Evolutionary conservation across 2,797 vertebrate species (phyloP).

Genomic region (Podarcis siculus): DNA sequence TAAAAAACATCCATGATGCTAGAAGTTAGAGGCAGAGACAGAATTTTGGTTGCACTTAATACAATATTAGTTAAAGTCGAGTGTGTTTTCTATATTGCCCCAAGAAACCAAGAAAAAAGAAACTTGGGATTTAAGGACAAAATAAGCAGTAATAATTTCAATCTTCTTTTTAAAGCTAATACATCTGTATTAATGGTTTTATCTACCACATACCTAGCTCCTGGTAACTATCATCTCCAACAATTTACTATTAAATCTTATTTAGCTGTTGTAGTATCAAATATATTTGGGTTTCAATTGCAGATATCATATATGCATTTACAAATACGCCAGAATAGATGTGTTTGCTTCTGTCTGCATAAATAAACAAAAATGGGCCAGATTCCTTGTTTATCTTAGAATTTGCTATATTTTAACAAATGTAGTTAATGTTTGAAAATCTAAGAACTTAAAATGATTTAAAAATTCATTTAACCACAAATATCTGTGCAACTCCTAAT

Average conservation of each 20-base stretch:
- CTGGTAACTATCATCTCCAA: not conserved
- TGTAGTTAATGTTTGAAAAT: not conserved
- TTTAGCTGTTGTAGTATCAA: not conserved
- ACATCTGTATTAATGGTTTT: not conserved
- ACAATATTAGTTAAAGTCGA: not conserved
- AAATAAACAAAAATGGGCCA: not conserved
- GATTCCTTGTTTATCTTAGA: not conserved
- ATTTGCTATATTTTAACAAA: not conserved
- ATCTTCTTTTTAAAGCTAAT: not conserved
- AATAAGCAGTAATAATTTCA: not conserved
- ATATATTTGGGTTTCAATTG: not conserved
- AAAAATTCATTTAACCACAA: not conserved
- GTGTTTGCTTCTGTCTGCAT: no score
- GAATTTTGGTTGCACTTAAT: not conserved
- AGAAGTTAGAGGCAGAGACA: not conserved
- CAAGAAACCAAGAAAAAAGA: not conserved
- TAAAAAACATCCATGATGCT: not conserved
- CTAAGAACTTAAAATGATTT: not conserved
- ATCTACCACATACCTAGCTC: not conserved
- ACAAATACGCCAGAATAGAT: not conserved
- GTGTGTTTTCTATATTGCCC: not conserved
- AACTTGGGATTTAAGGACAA: not conserved
- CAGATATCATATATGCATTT: not conserved
- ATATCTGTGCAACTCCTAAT: not conserved
- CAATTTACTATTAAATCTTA: not conserved